Evolutionary conservation across 2,797 vertebrate genomes (phyloP).

Genomic region (Ictinia mississippiensis): DNA sequence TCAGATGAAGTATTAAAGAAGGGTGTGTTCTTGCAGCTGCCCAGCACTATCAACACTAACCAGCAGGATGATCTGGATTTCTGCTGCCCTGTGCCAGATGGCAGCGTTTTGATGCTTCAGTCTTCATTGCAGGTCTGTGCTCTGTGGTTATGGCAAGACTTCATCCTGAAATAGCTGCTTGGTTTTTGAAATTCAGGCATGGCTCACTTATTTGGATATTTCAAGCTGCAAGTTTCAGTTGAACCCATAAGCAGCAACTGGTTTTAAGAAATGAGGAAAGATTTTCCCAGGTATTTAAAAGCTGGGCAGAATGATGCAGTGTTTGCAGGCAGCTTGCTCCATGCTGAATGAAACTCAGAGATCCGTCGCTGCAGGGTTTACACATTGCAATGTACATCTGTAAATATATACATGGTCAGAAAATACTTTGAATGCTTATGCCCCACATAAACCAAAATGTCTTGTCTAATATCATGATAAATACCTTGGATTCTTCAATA

Average conservation of each 20-base stretch:
- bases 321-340: background rate
- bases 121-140: slow-evolving; percentile 24
- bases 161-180: slow-evolving; percentile 30
- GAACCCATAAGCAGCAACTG: background rate
- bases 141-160: slow-evolving; percentile 36
- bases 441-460: background rate
- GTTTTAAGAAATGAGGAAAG: background rate
- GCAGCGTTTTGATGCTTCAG: background rate
- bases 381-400: background rate
- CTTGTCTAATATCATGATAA: background rate
- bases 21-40: background rate
- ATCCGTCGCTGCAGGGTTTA: background rate
- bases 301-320: background rate
- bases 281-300: slow-evolving; percentile 8
- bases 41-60: background rate
- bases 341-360: background rate
- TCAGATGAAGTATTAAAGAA: background rate
- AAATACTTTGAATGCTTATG: background rate
- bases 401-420: background rate
- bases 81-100: background rate
- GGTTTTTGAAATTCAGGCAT: background rate
- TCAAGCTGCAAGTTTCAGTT: background rate
- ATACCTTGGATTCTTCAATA: background rate
- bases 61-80: background rate
- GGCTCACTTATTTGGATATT: background rate